A percentile compares a stretch with the other conserved stretches of the same genome.
phyloP scores from a whole-genome alignment of 2,113 vertebrate species.

The Apodemus speciosus region DNA sequence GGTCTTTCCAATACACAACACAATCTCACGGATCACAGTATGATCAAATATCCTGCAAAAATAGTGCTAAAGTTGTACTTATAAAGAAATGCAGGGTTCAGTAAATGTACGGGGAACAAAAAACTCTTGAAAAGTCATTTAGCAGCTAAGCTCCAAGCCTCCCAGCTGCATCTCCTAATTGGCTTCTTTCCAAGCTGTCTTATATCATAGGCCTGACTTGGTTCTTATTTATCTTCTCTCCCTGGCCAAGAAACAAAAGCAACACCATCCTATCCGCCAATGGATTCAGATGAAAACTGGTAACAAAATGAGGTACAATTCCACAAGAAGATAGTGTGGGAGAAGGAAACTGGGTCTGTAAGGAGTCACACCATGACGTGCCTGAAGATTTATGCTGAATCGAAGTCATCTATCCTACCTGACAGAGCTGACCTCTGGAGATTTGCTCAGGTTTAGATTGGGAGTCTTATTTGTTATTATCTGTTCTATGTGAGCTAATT shows the following conservation, averaged over 20 bases:
- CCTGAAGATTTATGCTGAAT: neutral
- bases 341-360: neutral
- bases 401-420: neutral
- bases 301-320: neutral
- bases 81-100: neutral
- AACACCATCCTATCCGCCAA: no score
- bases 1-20: no score
- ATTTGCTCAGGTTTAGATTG: neutral
- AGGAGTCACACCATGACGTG: neutral
- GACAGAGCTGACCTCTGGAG: neutral
- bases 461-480: neutral
- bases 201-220: neutral
- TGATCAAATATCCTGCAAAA: no score
- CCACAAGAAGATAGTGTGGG: no score
- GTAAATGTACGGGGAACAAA: neutral
- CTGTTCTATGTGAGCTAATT: neutral
- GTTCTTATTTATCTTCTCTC: neutral
- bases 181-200: no score
- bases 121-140: neutral
- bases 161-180: neutral
- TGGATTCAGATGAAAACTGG: neutral
- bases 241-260: neutral
- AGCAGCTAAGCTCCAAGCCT: neutral
- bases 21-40: no score
- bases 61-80: neutral